Evolutionary conservation across 2,888 invertebrate genomes (phyloP).

Genomic region (Ochropleura plecta): DNA sequence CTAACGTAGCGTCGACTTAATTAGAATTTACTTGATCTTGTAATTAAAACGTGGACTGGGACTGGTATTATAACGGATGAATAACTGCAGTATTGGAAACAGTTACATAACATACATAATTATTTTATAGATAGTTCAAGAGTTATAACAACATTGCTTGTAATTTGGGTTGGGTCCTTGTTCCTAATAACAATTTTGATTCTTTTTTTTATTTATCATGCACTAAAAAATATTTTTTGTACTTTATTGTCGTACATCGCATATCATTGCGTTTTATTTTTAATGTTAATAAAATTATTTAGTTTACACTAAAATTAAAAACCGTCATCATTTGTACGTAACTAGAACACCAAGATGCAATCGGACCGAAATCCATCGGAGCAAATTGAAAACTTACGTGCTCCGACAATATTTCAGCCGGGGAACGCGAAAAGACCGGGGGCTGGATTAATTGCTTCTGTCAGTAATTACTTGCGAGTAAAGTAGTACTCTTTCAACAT

Average conservation of each 20-base stretch:
- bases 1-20: conserved; percentile 67
- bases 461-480: conserved; percentile 71
- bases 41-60: conserved; percentile 53
- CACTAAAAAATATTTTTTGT: not conserved
- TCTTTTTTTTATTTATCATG: not conserved
- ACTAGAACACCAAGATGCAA: conserved; percentile 36
- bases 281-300: not conserved
- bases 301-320: conserved; percentile 1
- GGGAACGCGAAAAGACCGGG: conserved; percentile 59
- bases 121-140: conserved; percentile 2
- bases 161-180: not conserved
- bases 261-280: not conserved
- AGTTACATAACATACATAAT: conserved; percentile 29
- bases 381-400: conserved; percentile 62
- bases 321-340: conserved; percentile 14
- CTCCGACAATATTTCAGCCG: conserved; percentile 60
- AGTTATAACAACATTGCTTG: conserved; percentile 5
- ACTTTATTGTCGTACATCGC: not conserved
- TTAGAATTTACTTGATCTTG: conserved; percentile 61
- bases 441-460: conserved; percentile 70
- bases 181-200: not conserved
- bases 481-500: conserved; percentile 71
- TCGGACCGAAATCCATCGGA: conserved; percentile 52
- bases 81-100: conserved; percentile 37
- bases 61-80: conserved; percentile 43